Base-by-base conservation (phyloP, 2,888 invertebrate species). In the Nasonovia ribisnigri region DNA sequence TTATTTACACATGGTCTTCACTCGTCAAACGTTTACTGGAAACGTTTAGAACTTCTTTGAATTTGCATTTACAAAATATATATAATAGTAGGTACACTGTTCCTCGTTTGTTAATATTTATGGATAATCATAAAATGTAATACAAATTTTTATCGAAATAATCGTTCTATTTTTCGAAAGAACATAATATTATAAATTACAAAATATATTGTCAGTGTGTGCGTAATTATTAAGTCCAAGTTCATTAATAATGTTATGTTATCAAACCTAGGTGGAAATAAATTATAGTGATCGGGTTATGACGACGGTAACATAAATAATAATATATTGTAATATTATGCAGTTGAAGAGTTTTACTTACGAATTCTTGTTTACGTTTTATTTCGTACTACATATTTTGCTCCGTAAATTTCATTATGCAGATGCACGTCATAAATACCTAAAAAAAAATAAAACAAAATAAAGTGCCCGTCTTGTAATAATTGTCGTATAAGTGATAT, bases 381-480 rank as follows among this genome's bases (percentile, higher is more conserved):
- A 13, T 26, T 46, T 29, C 29, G 86, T 29, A 86, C 5, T 5
- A 46, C 46, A 46, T 43, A 29, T 43, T 57, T 43, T 13, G 86
- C 46, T 46, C 13, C 3, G 46, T 46, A 29, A 42, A 84, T 20
- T 16, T 16, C 5, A 46, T 86, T 86, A 46, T 29, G 46, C 29
- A 26, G 13, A 8, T 46, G 11, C 46, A 46, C 46, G 43, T 46
- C 26, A 42, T 86, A 11, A 11, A 46, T 86, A 29, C 29, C 86
- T 88, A 24, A n/a, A 88, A 88, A 87, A 88, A 36, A 84, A 87
- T 6, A n/a, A 87, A 88, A 36, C 20, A 46, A 86, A 86, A 86
- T 86, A n/a, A 29, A 86, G 29, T 86, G 6, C 10, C 29, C 13
- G 29, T 29, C 86, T 86, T 29, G 13, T 26, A 36, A 26, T 86